These are phyloP conservation scores for Alfaro cultratus DNA, from an alignment of 2,797 vertebrate species.

Conservation along the genomic window DNA sequence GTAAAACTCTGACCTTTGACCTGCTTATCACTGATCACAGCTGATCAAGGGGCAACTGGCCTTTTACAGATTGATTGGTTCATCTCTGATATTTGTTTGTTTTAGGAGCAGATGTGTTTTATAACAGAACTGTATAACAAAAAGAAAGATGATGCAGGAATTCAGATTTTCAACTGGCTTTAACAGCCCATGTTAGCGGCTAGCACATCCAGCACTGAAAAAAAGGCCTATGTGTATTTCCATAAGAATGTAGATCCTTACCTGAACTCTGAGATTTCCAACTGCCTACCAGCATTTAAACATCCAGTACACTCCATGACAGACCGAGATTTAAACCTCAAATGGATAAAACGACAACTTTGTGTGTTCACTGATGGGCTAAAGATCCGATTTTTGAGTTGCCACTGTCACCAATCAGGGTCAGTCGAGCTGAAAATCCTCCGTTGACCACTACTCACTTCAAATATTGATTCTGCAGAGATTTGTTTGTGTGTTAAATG, in stretches of 20 bases:
- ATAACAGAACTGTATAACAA: not conserved
- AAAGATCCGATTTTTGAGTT: not conserved
- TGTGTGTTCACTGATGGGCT: not conserved
- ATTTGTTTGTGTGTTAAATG: not conserved
- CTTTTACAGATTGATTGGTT: not conserved
- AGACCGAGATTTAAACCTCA: not conserved
- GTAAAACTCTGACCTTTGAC: not conserved
- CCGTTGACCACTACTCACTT: not conserved
- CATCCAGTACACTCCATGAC: not conserved
- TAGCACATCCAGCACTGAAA: not conserved
- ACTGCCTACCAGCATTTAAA: not conserved
- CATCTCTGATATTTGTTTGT: not conserved
- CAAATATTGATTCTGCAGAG: not conserved
- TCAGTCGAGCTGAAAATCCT: not conserved
- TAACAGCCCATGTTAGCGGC: not conserved
- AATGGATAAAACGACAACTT: not conserved
- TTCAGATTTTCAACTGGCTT: not conserved
- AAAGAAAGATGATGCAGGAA: not conserved
- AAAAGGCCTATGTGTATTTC: not conserved
- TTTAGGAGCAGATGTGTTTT: not conserved
- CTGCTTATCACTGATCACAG: not conserved
- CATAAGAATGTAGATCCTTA: not conserved
- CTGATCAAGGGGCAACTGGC: not conserved
- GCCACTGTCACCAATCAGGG: not conserved
- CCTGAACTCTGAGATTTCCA: not conserved